A percentile compares a stretch with the other conserved stretches of the same genome.
These are phyloP conservation scores for Hippopotamus amphibius DNA, from an alignment of 2,113 vertebrate species.

Conservation along the genomic window DNA sequence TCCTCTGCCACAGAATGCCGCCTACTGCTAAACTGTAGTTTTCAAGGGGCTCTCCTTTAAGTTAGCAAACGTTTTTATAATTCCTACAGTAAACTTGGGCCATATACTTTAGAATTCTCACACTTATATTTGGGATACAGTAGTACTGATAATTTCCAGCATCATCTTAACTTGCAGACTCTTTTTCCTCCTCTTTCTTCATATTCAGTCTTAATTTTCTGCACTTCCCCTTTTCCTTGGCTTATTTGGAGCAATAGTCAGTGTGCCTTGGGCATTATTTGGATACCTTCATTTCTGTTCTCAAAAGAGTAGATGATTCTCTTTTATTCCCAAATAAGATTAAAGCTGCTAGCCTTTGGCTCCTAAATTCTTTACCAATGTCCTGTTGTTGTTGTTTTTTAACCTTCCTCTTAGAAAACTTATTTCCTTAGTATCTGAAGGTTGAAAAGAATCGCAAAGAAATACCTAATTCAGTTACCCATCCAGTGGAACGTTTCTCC, in stretches of 20 bases:
- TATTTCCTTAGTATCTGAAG: conserved; percentile 29
- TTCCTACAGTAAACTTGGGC: not conserved
- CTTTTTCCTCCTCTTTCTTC: not conserved
- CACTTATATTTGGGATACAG: not conserved
- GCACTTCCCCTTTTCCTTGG: not conserved
- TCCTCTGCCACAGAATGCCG: not conserved
- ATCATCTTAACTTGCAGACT: not conserved
- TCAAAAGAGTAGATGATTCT: not conserved
- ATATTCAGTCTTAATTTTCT: not conserved
- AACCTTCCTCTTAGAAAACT: not conserved
- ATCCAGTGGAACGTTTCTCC: not conserved
- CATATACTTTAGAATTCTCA: not conserved
- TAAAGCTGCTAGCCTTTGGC: not conserved
- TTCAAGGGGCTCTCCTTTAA: not conserved
- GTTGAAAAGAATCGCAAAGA: conserved; percentile 1
- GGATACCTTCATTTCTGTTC: not conserved
- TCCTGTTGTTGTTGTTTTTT: not conserved
- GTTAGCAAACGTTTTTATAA: not conserved
- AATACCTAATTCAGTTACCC: not conserved
- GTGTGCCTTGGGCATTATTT: not conserved
- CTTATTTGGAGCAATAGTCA: not conserved
- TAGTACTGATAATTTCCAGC: not conserved
- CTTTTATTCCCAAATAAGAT: not conserved
- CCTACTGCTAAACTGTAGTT: not conserved
- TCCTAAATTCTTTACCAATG: not conserved